Evolutionary conservation across 2,888 invertebrate species (phyloP).

Genomic region (Pseudoips prasinana): DNA sequence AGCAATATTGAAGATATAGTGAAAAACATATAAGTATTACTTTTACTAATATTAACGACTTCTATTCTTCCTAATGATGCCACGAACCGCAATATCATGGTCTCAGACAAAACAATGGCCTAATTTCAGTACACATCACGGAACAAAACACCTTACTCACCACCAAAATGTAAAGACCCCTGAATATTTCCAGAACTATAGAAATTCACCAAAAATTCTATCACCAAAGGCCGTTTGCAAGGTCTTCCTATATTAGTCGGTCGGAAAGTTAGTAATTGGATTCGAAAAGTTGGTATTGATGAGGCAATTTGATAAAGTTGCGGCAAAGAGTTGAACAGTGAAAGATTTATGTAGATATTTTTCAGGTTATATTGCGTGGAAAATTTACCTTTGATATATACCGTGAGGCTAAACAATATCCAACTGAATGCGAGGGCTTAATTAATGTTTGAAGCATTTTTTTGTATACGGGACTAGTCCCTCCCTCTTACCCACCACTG

Average conservation of each 20-base stretch:
- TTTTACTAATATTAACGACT: too few species aligned
- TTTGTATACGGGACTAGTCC: too few species aligned
- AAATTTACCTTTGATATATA: too few species aligned
- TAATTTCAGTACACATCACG: slow-evolving; percentile 18
- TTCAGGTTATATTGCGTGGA: slow-evolving; percentile 4
- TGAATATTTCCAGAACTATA: not conserved
- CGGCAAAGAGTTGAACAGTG: slow-evolving; percentile 17
- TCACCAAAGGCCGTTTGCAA: slow-evolving; percentile 2
- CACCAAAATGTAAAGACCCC: slow-evolving; percentile 14
- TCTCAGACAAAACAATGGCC: slow-evolving; percentile 20
- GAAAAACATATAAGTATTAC: too few species aligned
- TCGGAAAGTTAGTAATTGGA: slow-evolving; percentile 35
- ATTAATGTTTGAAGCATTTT: too few species aligned
- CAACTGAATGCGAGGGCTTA: too few species aligned
- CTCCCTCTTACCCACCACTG: too few species aligned
- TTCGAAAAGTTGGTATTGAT: slow-evolving; percentile 37
- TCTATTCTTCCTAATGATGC: too few species aligned
- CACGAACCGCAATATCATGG: slow-evolving; percentile 13
- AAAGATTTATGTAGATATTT: slow-evolving; percentile 19
- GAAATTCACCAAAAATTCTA: slow-evolving; percentile 4
- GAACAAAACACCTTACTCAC: slow-evolving; percentile 18
- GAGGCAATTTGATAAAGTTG: slow-evolving; percentile 26
- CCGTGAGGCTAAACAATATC: too few species aligned
- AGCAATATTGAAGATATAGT: too few species aligned
- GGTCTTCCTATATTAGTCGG: slow-evolving; percentile 16